Conservation (phyloP, 2,888 invertebrate genomes). For the Watsonalla binaria region DNA sequence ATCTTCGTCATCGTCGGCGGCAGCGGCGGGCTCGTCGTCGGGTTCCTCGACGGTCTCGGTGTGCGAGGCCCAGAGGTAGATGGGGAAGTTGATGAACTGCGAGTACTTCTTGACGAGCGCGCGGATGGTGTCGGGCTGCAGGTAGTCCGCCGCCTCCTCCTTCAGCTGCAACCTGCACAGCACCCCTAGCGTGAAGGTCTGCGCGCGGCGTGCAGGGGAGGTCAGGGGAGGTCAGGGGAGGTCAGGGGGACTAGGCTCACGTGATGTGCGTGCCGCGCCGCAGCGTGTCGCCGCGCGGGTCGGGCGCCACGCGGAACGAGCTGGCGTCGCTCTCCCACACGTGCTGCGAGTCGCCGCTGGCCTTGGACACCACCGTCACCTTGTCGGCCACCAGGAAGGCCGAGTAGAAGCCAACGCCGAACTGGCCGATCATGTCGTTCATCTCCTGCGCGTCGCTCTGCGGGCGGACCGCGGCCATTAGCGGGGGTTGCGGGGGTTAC, state of each 20-base stretch:
- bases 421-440: constrained; percentile 99
- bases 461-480: not conserved
- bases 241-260: constrained; percentile 46
- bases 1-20: constrained; percentile 26
- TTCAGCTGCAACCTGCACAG: constrained; percentile 90
- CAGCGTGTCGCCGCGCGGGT: constrained; percentile 95
- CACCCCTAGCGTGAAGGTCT: not conserved
- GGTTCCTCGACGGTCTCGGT: constrained; percentile 32
- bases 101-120: constrained; percentile 97
- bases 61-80: constrained; percentile 92
- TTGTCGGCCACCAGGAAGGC: constrained; percentile 97
- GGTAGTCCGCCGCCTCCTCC: constrained; percentile 97
- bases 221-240: constrained; percentile 32
- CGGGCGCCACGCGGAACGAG: constrained; percentile 92
- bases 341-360: constrained; percentile 95
- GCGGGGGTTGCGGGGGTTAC: constrained; percentile 7
- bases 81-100: constrained; percentile 99
- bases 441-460: constrained; percentile 82
- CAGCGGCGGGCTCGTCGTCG: constrained; percentile 13
- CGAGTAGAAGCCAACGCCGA: constrained; percentile 99
- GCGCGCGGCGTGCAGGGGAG: constrained; percentile 74
- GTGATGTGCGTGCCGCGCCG: constrained; percentile 93
- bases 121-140: constrained; percentile 94
- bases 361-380: constrained; percentile 96
- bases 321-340: constrained; percentile 99